phyloP scores from a whole-genome alignment of 2,797 vertebrate species.

The Simalia tracyae region DNA sequence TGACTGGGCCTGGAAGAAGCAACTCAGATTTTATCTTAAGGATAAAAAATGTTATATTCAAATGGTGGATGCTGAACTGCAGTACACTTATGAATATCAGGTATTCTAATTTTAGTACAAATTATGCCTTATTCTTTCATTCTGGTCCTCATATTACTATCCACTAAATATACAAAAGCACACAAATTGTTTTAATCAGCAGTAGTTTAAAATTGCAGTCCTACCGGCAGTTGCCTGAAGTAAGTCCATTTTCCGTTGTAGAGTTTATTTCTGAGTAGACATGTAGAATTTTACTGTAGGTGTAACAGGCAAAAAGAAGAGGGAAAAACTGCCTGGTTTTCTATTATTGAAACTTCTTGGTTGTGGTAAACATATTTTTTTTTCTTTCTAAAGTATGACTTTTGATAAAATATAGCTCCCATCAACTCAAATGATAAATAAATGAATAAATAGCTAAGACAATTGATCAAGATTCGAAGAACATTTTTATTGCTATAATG shows the following conservation, averaged over 20 bases:
- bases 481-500: background rate
- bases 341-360: constrained; percentile 5
- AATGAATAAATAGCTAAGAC: background rate
- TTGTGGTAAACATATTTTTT: background rate
- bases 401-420: background rate
- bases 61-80: constrained; percentile 95
- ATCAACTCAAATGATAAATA: background rate
- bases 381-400: background rate
- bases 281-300: background rate
- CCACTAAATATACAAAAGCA: background rate
- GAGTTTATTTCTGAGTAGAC: background rate
- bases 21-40: constrained; percentile 92
- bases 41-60: constrained; percentile 83
- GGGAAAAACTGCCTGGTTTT: constrained; percentile 4
- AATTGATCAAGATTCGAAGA: background rate
- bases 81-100: constrained; percentile 97
- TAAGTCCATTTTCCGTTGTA: background rate
- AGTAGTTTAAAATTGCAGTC: background rate
- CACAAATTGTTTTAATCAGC: background rate
- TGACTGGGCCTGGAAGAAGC: constrained; percentile 93
- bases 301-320: background rate
- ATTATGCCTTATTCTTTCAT: background rate
- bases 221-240: background rate
- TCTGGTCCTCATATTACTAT: background rate
- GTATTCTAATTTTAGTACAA: constrained; percentile 64